Base-by-base conservation (phyloP, 2,888 invertebrate genomes). In the Auanema freiburgensis region DNA sequence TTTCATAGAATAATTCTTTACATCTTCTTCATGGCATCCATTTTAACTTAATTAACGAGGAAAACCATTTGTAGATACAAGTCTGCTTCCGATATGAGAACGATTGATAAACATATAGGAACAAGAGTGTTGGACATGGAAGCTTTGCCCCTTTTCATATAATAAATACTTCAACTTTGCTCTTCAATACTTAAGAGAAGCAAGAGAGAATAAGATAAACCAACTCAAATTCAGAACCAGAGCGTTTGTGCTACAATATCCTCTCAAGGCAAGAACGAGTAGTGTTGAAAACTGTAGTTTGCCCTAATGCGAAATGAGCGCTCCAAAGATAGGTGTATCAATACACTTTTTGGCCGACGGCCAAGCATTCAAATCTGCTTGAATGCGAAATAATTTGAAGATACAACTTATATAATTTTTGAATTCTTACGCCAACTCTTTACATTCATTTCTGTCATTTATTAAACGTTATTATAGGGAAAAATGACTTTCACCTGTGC, bases 401-500 rank as follows among this genome's bases (percentile, higher is more conserved):
- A 46, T 46, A 5, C 10, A 52, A 18, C 52, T 52, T 52, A 8
- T 52, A 21, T 52, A 24, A 21, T 52, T 23, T 18, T 24, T 6
- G 16, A 52, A 18, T 16, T 52, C 2, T 16, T 5, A 6, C 12
- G n/a, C 41, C 16, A 41, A 5, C 10, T 2, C 12, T 12, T 40
- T 8, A 41, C 12, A 8, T 25, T n/a, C 54, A 18, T 49, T 43
- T 40, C 4, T 33, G 12, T 40, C 23, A 12, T 40, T 18, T 5
- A 24, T n/a, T 18, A 2, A 42, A n/a, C n/a, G n/a, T n/a, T 16
- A 49, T 23, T 40, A 6, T 16, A n/a, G 6, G n/a, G n/a, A 5
- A 14, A 57, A 50, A 77, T 76, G 77, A 59, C 69, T 16, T 72
- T 74, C 58, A 72, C 64, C 42, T 86, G 79, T 88, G 71, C 84